Conservation (phyloP, 2,888 invertebrate species). For the Halocaridina rubra region DNA sequence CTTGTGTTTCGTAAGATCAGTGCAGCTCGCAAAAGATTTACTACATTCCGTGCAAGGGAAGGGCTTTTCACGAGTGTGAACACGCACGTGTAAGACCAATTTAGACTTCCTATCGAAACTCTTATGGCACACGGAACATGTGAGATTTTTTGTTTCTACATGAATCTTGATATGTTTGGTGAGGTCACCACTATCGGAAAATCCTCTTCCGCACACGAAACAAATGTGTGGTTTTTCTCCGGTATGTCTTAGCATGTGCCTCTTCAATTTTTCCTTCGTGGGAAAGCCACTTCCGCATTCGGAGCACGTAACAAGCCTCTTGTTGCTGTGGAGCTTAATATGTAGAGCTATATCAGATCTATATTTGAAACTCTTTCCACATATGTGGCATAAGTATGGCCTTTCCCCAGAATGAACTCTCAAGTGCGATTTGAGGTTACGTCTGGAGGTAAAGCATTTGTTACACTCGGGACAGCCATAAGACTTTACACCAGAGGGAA, state of each 20-base stretch:
- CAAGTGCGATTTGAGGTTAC: neutral
- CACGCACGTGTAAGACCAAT: neutral
- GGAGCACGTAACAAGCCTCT: neutral
- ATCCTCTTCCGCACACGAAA: neutral
- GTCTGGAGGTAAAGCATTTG: neutral
- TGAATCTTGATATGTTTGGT: neutral
- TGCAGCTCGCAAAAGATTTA: neutral
- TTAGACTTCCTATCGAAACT: neutral
- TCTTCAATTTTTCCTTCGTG: neutral
- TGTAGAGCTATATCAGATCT: too few relatives aligned
- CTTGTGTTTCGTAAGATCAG: neutral
- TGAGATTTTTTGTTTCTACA: neutral
- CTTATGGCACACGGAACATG: neutral
- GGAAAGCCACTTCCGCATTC: neutral
- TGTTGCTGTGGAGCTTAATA: too few relatives aligned
- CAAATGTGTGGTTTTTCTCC: neutral
- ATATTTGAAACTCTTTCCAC: too few relatives aligned
- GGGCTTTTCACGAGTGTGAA: neutral
- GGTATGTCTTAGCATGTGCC: neutral
- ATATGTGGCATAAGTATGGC: too few relatives aligned
- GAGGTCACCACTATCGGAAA: neutral
- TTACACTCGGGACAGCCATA: too few relatives aligned
- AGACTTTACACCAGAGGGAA: too few relatives aligned
- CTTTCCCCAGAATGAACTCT: neutral
- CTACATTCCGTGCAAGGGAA: neutral